Percentiles rank a stretch among this genome's conserved stretches.
Evolutionary conservation across 2,797 vertebrate species (phyloP).

Genomic region (Clamator glandarius): DNA sequence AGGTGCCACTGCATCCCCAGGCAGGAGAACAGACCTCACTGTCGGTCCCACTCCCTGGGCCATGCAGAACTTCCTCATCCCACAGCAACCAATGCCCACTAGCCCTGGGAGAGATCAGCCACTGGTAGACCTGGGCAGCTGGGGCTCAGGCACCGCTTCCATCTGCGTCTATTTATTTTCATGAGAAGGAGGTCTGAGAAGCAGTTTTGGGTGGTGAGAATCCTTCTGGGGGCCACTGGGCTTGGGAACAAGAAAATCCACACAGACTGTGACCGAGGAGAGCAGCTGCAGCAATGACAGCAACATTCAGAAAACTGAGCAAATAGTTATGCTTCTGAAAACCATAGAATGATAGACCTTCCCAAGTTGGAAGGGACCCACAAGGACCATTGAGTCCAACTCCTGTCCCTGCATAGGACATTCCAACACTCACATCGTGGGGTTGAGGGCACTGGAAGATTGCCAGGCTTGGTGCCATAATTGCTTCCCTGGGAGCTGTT

Average conservation of each 20-base stretch:
- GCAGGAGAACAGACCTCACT: fast-evolving
- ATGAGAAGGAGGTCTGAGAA: background rate
- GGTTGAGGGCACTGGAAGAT: too few species aligned
- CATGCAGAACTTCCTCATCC: background rate
- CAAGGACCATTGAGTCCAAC: too few species aligned
- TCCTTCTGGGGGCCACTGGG: too few species aligned
- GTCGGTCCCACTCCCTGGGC: fast-evolving
- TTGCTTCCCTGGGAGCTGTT: too few species aligned
- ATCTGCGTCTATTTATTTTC: too few species aligned
- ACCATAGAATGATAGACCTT: background rate
- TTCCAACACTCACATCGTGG: too few species aligned
- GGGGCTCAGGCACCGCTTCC: background rate
- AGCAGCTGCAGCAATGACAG: background rate
- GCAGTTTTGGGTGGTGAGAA: background rate
- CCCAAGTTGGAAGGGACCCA: too few species aligned
- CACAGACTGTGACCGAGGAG: background rate
- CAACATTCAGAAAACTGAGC: background rate
- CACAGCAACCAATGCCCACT: fast-evolving
- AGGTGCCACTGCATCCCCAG: fast-evolving
- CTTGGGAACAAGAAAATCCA: background rate
- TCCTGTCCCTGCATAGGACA: too few species aligned
- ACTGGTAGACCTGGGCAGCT: background rate
- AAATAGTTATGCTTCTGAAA: background rate
- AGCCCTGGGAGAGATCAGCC: fast-evolving
- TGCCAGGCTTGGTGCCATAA: too few species aligned